phyloP scores from a whole-genome alignment of 2,113 vertebrate genomes.

The Zeus faber region DNA sequence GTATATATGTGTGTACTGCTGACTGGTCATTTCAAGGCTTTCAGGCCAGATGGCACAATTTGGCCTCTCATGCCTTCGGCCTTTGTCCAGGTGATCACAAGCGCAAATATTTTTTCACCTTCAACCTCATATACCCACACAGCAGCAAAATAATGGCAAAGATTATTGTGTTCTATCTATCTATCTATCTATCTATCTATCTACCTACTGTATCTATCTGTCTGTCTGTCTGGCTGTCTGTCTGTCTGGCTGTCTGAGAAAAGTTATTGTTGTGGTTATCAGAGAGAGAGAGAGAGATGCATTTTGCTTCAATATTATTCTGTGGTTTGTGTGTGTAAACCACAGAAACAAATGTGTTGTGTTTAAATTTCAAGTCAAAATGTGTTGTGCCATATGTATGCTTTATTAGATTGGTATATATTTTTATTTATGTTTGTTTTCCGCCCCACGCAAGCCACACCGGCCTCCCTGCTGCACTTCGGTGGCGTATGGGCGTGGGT shows the following conservation, averaged over 20 bases:
- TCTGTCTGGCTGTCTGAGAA: not conserved
- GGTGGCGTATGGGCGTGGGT: not conserved
- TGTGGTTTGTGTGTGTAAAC: not conserved
- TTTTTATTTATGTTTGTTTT: not conserved
- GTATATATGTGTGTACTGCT: slow-evolving; percentile 43
- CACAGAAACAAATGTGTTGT: too few species aligned
- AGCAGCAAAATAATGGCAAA: not conserved
- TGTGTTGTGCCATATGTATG: too few species aligned
- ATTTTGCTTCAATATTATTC: not conserved
- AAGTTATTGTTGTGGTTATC: too few species aligned
- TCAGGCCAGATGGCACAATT: slow-evolving; percentile 59
- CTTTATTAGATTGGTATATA: not conserved
- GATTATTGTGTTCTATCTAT: too few species aligned
- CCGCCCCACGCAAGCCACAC: too few species aligned
- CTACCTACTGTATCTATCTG: not conserved
- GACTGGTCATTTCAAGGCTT: slow-evolving; percentile 52
- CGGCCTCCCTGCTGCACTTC: not conserved
- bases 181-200: slow-evolving; percentile 1
- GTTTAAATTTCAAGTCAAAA: too few species aligned
- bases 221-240: not conserved
- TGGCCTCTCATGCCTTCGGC: slow-evolving; percentile 45
- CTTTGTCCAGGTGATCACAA: slow-evolving; percentile 33
- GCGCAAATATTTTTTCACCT: slow-evolving; percentile 1
- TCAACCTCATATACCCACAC: not conserved
- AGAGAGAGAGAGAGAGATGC: too few species aligned